Conservation (phyloP, 2,113 vertebrate species). For the Ancistrus triradiatus region DNA sequence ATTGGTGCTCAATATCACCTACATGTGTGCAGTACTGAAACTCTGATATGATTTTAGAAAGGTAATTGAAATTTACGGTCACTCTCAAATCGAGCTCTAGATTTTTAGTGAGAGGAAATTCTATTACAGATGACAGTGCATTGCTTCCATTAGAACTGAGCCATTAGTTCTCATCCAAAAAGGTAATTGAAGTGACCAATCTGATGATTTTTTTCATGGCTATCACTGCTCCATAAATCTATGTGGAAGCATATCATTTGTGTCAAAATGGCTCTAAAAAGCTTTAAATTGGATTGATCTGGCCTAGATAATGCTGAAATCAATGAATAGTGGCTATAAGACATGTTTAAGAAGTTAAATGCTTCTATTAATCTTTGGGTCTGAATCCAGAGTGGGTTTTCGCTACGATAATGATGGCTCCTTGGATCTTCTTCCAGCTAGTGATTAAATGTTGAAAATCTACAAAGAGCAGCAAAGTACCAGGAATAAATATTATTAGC, state of each 20-base stretch:
- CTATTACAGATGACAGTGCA: slow-evolving; percentile 67
- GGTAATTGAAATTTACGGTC: slow-evolving; percentile 77
- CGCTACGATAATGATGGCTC: slow-evolving; percentile 33
- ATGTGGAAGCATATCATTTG: slow-evolving; percentile 60
- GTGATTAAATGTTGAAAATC: slow-evolving; percentile 12
- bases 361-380: slow-evolving; percentile 66
- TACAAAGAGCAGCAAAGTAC: slow-evolving; percentile 25
- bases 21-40: slow-evolving; percentile 72
- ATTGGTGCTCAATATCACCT: slow-evolving; percentile 71
- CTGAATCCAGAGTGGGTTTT: slow-evolving; percentile 52
- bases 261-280: slow-evolving; percentile 57
- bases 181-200: slow-evolving; percentile 65
- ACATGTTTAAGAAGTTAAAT: slow-evolving; percentile 64
- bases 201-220: slow-evolving; percentile 69
- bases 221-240: slow-evolving; percentile 68
- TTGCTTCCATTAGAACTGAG: slow-evolving; percentile 74
- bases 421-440: slow-evolving; percentile 17
- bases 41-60: slow-evolving; percentile 73
- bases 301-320: slow-evolving; percentile 71
- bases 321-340: slow-evolving; percentile 67
- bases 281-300: slow-evolving; percentile 72
- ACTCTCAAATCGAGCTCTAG: slow-evolving; percentile 71
- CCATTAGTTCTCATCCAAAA: slow-evolving; percentile 77
- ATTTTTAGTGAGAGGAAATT: slow-evolving; percentile 71
- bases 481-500: slow-evolving; percentile 21